phyloP scores from a whole-genome alignment of 2,113 vertebrate genomes.

The Pardalotus punctatus region DNA sequence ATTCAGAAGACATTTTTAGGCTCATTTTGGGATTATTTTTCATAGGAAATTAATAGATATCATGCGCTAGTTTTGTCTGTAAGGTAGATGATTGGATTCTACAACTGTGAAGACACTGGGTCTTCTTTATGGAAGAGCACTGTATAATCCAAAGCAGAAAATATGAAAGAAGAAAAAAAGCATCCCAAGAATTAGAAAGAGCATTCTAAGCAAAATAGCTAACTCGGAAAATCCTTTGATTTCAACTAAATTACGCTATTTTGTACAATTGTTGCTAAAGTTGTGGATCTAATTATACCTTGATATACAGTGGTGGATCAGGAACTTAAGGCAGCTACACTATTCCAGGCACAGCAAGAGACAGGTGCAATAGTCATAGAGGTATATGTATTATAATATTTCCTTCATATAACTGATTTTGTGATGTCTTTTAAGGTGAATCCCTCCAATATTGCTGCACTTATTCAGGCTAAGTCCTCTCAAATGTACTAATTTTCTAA shows the following conservation, averaged over 20 bases:
- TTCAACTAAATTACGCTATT: background rate
- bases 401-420: background rate
- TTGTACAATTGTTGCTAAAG: background rate
- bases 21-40: background rate
- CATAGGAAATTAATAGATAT: background rate
- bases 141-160: background rate
- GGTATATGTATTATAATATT: background rate
- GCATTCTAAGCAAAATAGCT: background rate
- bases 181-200: background rate
- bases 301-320: background rate
- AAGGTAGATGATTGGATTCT: background rate
- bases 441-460: fast-evolving
- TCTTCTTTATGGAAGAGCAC: background rate
- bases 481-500: background rate
- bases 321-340: background rate
- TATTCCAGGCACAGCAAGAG: background rate
- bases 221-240: background rate
- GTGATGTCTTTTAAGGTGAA: background rate
- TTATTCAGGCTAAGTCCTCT: background rate
- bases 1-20: background rate
- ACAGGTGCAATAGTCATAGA: background rate
- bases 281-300: background rate
- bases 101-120: background rate
- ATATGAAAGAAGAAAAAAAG: background rate
- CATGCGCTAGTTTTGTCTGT: background rate